These are phyloP conservation scores for Dendrocopos noguchii DNA, from an alignment of 2,113 vertebrate genomes.

Conservation along the genomic window DNA sequence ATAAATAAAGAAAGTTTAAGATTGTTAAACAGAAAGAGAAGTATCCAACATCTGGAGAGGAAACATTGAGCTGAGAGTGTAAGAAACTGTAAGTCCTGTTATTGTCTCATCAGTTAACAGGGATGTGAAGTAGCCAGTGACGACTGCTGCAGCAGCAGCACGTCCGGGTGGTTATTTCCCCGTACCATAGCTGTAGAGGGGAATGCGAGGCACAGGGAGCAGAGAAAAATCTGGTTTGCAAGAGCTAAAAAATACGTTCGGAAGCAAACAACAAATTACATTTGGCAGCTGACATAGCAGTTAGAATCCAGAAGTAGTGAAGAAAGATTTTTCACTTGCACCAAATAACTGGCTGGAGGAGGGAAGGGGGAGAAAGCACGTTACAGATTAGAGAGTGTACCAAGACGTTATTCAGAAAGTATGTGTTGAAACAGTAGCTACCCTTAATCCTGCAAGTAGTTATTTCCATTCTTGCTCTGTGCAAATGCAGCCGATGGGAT, in stretches of 20 bases:
- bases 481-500: constrained; percentile 43
- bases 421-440: constrained; percentile 55
- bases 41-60: constrained; percentile 66
- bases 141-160: constrained; percentile 71
- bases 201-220: constrained; percentile 51
- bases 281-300: constrained; percentile 74
- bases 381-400: constrained; percentile 54
- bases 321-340: constrained; percentile 63
- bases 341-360: constrained; percentile 47
- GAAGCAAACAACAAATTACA: constrained; percentile 70
- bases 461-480: constrained; percentile 54
- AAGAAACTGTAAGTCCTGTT: constrained; percentile 72
- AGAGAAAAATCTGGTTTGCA: constrained; percentile 41
- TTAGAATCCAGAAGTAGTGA: constrained; percentile 67
- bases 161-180: constrained; percentile 72
- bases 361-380: constrained; percentile 24
- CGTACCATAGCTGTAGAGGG: constrained; percentile 53
- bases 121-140: constrained; percentile 74
- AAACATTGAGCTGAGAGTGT: constrained; percentile 40
- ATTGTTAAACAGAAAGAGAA: constrained; percentile 53
- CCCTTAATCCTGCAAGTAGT: constrained; percentile 69
- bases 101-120: constrained; percentile 67
- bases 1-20: constrained; percentile 70
- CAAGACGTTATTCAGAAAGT: constrained; percentile 53
- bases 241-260: constrained; percentile 41